Base-by-base conservation (phyloP, 1,140 invertebrate species). In the Cyclargus thomasi region DNA sequence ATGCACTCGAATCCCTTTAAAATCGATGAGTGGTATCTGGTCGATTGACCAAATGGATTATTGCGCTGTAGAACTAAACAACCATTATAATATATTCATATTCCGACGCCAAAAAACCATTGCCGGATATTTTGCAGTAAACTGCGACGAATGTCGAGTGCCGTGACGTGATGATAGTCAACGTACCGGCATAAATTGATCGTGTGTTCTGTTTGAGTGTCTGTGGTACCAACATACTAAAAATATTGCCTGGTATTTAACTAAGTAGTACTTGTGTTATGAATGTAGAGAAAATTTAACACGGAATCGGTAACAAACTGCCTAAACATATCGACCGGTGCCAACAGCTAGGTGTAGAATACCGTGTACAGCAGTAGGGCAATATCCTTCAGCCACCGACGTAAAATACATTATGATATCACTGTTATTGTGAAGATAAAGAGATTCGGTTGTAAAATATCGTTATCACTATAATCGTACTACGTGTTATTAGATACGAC, bases 261-360 rank as follows among this genome's bases (percentile, higher is more conserved):
- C 29, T 35, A 16, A 2, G 39, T 16, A 14, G 39, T 47, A 47
- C 14, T 47, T 3, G 8, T 47, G 7, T 29, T 29, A 4, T 29
- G 8, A 5, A 3, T 0, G 29, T 29, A 6, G 29, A 29, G 29
- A 29, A 29, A 29, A 29, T 29, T 29, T 4, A 7, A 29, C 63
- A 22, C 65, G 65, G 59, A 69, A 67, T 67, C 39, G 63, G 74
- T 72, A 79, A 83, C 85, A 80, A 78, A 80, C 81, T 75, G 74
- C 80, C 80, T 83, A 85, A 86, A 81, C 82, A 81, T 89, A 89
- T 89, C 86, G 86, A 87, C 85, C 86, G 74, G 53, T 20, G 53
- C 16, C 10, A n/a, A 11, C n/a, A 16, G 39, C 39, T 47, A 47
- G 14, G 14, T 47, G 1, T 47, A 14, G 6, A 47, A 47, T 11